phyloP scores from a whole-genome alignment of 2,113 vertebrate genomes.

The Otis tarda region DNA sequence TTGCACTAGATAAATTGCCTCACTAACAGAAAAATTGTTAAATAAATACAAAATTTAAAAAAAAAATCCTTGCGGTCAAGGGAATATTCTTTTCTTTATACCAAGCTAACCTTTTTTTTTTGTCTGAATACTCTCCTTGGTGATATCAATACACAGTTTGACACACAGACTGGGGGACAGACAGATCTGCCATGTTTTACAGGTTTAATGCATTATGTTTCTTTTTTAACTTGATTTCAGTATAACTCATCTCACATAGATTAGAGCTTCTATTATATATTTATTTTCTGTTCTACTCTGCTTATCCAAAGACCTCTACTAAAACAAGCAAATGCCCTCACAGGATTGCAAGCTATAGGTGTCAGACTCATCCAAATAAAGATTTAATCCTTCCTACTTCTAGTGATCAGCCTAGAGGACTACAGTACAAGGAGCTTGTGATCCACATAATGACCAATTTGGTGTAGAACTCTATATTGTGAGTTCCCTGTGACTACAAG shows the following conservation, averaged over 20 bases:
- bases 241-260: background rate
- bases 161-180: background rate
- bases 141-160: background rate
- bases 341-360: background rate
- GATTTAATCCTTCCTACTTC: background rate
- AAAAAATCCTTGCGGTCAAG: background rate
- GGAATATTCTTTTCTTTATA: background rate
- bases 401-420: background rate
- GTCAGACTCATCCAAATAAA: background rate
- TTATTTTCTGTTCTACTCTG: background rate
- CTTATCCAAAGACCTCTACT: background rate
- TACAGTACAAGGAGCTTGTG: background rate
- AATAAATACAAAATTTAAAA: background rate
- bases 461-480: background rate
- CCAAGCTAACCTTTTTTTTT: background rate
- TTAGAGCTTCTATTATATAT: background rate
- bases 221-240: background rate
- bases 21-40: background rate
- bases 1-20: background rate
- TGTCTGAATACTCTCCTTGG: background rate
- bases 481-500: background rate
- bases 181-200: background rate
- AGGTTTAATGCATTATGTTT: background rate
- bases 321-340: background rate
- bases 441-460: background rate